Base-by-base conservation (phyloP, 92 coral and sea anemone genomes). In the Zoanthus sansibaricus region DNA sequence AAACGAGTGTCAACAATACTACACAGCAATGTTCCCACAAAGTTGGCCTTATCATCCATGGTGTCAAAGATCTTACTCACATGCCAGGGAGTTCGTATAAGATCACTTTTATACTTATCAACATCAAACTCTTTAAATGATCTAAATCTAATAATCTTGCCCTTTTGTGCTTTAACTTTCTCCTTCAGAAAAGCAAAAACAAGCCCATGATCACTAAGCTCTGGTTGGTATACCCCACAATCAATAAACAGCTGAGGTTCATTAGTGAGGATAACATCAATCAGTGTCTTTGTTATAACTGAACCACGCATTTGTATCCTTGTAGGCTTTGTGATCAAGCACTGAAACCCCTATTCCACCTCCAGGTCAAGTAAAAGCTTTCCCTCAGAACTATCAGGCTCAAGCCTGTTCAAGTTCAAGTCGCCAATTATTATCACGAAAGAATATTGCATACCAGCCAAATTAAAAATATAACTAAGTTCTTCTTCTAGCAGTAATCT, bases 291-390 rank as follows among this genome's bases (percentile, higher is more conserved):
- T 56, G n/a, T 12, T 4, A 16, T 13, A 56, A 3, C 8, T 10
- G 86, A 33, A 45, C 89, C 76, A 32, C 17, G 58, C 33, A 47
- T 86, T 58, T 87, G 90, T 55, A 79, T 55, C 46, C 86, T 11
- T 55, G 86, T 78, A 55, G 86, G 86, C 47, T 45, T 21, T 8
- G 55, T 69, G 45, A 87, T 78, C 46, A 87, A 14, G 16, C 86
- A 78, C 0, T 87, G 0, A 77, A 76, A 78, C 62, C 76, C 86
- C 64, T 86, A 61, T 66, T 86, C 89, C 17, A 61, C 76, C 67
- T 86, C 86, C 11, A 86, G 51, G 15, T 86, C 86, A 0, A 78
- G 21, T 14, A 78, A 20, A 0, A 78, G 62, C 31, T 87, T 78
- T 8, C 90, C 79, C 18, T 87, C 86, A 68, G 54, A 14, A n/a